Evolutionary conservation across 2,113 vertebrate genomes (phyloP).

Genomic region (Chitala chitala): DNA sequence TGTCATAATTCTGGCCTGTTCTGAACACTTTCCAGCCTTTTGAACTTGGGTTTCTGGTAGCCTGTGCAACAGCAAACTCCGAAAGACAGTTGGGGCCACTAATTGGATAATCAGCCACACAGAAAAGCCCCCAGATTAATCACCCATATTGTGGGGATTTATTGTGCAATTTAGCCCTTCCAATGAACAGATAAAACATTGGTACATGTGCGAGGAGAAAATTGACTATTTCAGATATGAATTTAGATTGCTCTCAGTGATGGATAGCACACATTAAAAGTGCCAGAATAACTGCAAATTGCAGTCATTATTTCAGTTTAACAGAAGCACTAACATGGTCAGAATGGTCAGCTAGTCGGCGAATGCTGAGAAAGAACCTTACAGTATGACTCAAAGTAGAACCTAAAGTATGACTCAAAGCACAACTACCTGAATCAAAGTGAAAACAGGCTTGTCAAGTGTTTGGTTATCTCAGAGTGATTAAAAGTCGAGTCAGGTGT

Average conservation of each 20-base stretch:
- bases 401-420: no score
- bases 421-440: no score
- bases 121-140: not conserved
- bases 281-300: not conserved
- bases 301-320: not conserved
- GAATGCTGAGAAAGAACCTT: no score
- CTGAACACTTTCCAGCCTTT: no score
- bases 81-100: slow-evolving; percentile 10
- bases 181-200: not conserved
- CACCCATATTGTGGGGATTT: slow-evolving; percentile 9
- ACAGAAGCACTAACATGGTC: no score
- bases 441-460: no score
- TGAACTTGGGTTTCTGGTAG: not conserved
- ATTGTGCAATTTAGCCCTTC: slow-evolving; percentile 3
- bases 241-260: not conserved
- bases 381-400: no score
- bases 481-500: no score
- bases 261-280: not conserved
- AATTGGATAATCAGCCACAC: slow-evolving; percentile 25
- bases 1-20: no score
- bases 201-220: not conserved
- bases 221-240: not conserved
- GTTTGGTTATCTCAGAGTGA: no score
- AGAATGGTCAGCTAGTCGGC: no score
- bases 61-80: not conserved